These are phyloP conservation scores for Branchipolynoe longqiensis DNA, from an alignment of 2,888 invertebrate genomes.

Conservation along the genomic window DNA sequence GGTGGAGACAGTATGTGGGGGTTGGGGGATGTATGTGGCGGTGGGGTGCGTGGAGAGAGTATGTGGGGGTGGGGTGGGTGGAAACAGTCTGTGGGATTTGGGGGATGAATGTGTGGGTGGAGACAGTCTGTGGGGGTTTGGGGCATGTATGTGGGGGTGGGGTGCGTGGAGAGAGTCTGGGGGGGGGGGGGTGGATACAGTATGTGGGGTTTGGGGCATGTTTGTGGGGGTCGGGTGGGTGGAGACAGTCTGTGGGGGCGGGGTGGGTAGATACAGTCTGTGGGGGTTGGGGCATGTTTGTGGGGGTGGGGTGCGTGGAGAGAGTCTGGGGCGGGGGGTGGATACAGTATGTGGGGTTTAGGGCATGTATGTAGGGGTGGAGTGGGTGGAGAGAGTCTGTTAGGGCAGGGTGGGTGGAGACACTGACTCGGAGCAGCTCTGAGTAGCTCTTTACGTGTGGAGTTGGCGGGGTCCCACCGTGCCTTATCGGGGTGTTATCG, in stretches of 20 bases:
- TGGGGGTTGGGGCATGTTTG: neutral
- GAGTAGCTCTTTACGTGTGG: conserved; percentile 7
- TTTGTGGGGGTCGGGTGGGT: neutral
- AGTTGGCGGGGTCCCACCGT: neutral
- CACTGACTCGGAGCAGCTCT: neutral
- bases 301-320: neutral
- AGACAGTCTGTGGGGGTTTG: neutral
- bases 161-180: neutral
- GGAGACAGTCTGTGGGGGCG: neutral
- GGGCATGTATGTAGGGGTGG: neutral
- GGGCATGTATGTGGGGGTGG: neutral
- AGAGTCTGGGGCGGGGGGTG: neutral
- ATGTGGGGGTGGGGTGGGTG: neutral
- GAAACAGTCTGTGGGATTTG: too few relatives aligned
- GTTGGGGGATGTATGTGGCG: neutral
- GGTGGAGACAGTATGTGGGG: neutral
- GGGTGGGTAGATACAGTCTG: neutral
- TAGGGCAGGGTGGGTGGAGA: neutral
- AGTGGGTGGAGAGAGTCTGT: too few relatives aligned
- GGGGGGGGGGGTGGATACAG: neutral
- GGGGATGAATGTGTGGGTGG: too few relatives aligned
- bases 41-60: neutral
- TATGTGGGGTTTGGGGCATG: too few relatives aligned
- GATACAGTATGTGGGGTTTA: neutral
- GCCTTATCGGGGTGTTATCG: conserved; percentile 27